Conservation (phyloP, 2,888 invertebrate species). For the Drosophila bunnanda region DNA sequence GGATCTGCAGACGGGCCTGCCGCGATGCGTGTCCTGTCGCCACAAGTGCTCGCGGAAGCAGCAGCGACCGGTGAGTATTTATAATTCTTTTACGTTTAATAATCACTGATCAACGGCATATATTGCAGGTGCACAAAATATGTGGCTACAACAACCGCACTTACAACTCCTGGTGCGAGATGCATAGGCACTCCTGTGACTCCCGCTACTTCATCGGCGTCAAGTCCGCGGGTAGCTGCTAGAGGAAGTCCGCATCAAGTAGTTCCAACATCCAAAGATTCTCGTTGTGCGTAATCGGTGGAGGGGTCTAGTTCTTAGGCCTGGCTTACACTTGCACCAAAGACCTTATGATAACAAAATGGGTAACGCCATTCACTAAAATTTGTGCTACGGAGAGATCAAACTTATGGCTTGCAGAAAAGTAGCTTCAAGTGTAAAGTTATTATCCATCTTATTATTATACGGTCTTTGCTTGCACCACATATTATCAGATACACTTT, state of each 20-base stretch:
- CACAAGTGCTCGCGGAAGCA: slow-evolving; percentile 86
- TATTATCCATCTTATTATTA: background rate
- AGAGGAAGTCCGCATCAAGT: slow-evolving; percentile 41
- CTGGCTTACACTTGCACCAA: slow-evolving; percentile 41
- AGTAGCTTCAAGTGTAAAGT: too few species aligned
- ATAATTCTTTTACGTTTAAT: background rate
- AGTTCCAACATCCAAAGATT: slow-evolving; percentile 77
- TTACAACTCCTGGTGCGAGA: slow-evolving; percentile 91
- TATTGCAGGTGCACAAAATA: slow-evolving; percentile 85
- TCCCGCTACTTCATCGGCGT: slow-evolving; percentile 90
- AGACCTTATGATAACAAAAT: background rate
- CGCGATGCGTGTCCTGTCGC: slow-evolving; percentile 90
- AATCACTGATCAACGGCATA: slow-evolving; percentile 39
- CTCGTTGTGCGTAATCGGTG: slow-evolving; percentile 65
- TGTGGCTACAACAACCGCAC: slow-evolving; percentile 91
- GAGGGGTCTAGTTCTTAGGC: slow-evolving; percentile 39
- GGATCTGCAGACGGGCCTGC: slow-evolving; percentile 87
- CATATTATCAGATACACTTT: slow-evolving; percentile 41
- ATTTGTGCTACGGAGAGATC: background rate
- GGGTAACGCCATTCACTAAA: background rate
- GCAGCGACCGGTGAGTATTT: slow-evolving; percentile 51
- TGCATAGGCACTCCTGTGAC: slow-evolving; percentile 91
- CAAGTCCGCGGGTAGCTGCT: slow-evolving; percentile 88
- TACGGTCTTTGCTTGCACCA: slow-evolving; percentile 27
- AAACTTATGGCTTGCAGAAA: too few species aligned